A percentile compares a stretch with the other conserved stretches of the same genome.
Conservation (phyloP, 2,797 vertebrate genomes). For the Mustela erminea region DNA sequence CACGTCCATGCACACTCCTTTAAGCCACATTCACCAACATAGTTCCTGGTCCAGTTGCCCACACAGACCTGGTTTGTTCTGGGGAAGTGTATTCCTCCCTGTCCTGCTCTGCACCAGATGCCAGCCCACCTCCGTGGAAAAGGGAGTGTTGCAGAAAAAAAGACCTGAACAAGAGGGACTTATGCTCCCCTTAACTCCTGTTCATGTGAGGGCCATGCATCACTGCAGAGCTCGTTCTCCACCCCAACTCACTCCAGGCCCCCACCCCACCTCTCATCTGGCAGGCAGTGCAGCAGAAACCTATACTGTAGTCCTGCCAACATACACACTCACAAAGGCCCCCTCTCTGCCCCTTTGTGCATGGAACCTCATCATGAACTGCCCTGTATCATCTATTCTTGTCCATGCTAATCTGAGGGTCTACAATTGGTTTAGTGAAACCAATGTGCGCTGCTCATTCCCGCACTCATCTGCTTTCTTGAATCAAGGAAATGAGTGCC, state of each 20-base stretch:
- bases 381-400: not conserved
- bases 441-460: no score
- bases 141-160: not conserved
- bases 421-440: not conserved
- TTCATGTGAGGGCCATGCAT: not conserved
- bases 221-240: not conserved
- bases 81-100: not conserved
- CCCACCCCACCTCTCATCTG: not conserved
- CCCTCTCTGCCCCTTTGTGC: not conserved
- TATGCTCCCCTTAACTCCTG: not conserved
- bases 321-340: not conserved
- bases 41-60: not conserved
- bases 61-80: not conserved
- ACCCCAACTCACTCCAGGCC: not conserved
- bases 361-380: no score
- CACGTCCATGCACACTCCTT: not conserved
- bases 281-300: not conserved
- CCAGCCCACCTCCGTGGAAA: not conserved
- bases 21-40: not conserved
- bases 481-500: not conserved
- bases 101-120: not conserved
- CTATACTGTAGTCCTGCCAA: not conserved
- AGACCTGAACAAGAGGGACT: not conserved
- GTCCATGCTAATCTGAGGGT: not conserved
- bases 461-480: no score